Conservation (phyloP, 2,888 invertebrate species). For the Ditula angustiorana region DNA sequence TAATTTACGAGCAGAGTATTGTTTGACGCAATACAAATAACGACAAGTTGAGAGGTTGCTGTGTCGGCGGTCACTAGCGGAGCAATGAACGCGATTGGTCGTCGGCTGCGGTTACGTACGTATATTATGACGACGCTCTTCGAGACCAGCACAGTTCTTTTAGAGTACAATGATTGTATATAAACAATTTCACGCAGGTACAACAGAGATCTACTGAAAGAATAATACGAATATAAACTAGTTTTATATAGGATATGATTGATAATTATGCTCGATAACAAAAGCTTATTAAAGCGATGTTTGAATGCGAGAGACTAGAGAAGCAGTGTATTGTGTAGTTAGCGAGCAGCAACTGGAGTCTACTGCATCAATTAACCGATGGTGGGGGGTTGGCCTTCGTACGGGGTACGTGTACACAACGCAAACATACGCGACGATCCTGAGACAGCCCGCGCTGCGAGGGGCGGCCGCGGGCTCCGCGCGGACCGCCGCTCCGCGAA, state of each 20-base stretch:
- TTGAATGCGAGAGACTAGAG: constrained; percentile 84
- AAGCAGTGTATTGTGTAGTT: constrained; percentile 75
- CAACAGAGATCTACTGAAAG: constrained; percentile 85
- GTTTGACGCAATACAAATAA: constrained; percentile 69
- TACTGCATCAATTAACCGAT: constrained; percentile 84
- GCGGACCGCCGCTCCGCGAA: constrained; percentile 50
- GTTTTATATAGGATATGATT: constrained; percentile 81
- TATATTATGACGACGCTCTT: constrained; percentile 66
- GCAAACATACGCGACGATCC: constrained; percentile 11
- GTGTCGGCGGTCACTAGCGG: constrained; percentile 57
- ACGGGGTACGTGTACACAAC: constrained; percentile 56
- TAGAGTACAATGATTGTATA: constrained; percentile 78
- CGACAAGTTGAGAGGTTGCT: constrained; percentile 68
- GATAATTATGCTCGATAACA: constrained; percentile 83
- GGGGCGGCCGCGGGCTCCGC: background rate
- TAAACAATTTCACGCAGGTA: constrained; percentile 83
- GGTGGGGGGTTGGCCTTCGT: constrained; percentile 73
- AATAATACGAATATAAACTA: constrained; percentile 84
- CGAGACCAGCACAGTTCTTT: constrained; percentile 70
- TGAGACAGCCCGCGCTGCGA: background rate
- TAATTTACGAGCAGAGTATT: constrained; percentile 83
- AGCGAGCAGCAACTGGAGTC: constrained; percentile 77
- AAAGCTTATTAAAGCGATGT: constrained; percentile 73
- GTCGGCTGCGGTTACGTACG: constrained; percentile 72
- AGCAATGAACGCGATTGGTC: constrained; percentile 73